A percentile compares a stretch with the other conserved stretches of the same genome.
These are phyloP conservation scores for Temnothorax rugatulus DNA, from an alignment of 2,888 invertebrate genomes.

Conservation along the genomic window DNA sequence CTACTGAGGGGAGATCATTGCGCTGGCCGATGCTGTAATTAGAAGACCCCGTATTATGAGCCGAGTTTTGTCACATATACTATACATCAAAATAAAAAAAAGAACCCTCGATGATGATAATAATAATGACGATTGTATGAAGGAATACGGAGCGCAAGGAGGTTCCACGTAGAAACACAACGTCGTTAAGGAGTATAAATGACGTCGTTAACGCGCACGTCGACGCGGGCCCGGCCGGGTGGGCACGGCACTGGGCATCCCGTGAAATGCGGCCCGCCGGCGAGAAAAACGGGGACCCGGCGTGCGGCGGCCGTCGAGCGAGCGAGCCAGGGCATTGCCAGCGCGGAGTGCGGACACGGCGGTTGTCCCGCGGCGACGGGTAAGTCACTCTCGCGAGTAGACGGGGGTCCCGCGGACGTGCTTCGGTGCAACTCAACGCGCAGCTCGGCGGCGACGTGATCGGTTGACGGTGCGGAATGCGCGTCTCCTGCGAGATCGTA, in stretches of 20 bases:
- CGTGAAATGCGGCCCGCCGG: slow-evolving; percentile 73
- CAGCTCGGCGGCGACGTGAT: background rate
- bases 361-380: slow-evolving; percentile 52
- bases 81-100: background rate
- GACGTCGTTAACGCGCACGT: background rate
- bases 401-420: background rate
- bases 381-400: slow-evolving; percentile 44
- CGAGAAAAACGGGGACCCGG: slow-evolving; percentile 72
- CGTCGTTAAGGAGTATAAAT: background rate
- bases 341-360: slow-evolving; percentile 69
- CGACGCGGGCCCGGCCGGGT: slow-evolving; percentile 34
- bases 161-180: background rate
- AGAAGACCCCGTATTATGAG: background rate
- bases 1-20: background rate
- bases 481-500: slow-evolving; percentile 54
- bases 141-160: too few relatives aligned
- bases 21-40: background rate
- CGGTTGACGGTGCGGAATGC: slow-evolving; percentile 71
- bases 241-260: slow-evolving; percentile 72
- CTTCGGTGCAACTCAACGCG: background rate
- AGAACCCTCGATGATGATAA: background rate
- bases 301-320: slow-evolving; percentile 60
- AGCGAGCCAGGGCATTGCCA: slow-evolving; percentile 70
- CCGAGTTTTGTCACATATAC: background rate
- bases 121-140: background rate